phyloP scores from a whole-genome alignment of 2,113 vertebrate genomes.

The Irena cyanogastra region DNA sequence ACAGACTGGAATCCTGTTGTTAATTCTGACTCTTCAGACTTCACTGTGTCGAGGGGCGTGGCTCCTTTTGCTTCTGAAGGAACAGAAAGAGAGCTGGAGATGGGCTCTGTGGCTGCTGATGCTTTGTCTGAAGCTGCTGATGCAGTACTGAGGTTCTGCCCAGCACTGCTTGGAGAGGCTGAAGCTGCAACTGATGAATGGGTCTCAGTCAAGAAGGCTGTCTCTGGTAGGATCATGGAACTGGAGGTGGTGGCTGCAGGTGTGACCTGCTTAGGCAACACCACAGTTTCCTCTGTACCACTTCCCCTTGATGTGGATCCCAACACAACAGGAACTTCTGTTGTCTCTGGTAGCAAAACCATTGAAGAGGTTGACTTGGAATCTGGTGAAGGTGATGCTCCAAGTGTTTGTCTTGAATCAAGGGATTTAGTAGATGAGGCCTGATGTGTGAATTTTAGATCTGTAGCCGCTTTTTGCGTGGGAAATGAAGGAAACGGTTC shows the following conservation, averaged over 20 bases:
- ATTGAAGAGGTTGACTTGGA: neutral
- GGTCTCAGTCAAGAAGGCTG: neutral
- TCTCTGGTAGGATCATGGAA: neutral
- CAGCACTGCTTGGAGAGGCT: neutral
- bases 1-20: neutral
- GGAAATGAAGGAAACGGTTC: neutral
- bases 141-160: neutral
- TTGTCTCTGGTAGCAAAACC: neutral
- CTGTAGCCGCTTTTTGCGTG: neutral
- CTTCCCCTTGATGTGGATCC: slow-evolving; percentile 1
- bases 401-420: neutral
- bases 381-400: neutral
- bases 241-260: slow-evolving; percentile 8
- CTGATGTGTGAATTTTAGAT: neutral
- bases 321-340: neutral
- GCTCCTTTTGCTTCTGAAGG: neutral
- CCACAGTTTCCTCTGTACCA: slow-evolving; percentile 28
- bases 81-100: neutral
- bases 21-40: neutral
- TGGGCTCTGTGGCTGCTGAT: neutral
- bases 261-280: slow-evolving; percentile 45
- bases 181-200: neutral
- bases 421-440: neutral
- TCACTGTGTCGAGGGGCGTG: neutral
- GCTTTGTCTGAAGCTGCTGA: neutral